Base-by-base conservation (phyloP, 2,888 invertebrate species). In the Ypsolopha scabrella region DNA sequence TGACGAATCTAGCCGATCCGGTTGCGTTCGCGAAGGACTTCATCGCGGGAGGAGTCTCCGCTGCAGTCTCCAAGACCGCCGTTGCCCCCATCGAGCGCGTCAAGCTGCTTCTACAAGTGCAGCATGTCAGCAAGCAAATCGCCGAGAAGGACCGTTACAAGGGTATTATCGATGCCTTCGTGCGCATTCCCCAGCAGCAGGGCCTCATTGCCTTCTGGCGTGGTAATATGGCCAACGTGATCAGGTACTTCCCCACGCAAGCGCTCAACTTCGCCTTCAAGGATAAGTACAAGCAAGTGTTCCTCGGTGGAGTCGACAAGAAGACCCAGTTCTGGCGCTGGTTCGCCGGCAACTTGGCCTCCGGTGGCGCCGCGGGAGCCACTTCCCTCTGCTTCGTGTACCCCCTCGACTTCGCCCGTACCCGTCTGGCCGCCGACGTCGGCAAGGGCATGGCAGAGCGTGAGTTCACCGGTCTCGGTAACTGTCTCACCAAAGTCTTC, bases 21-120 rank as follows among this genome's bases (percentile, higher is more conserved):
- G 88, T 93, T 79, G 90, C 93, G 75, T 96, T 96, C 77, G 71
- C 92, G 63, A 95, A 96, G 87, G 97, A 97, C 88, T 97, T 97
- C 74, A 73, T 94, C 55, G 96, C 96, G 58, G 97, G 97, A 63
- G 97, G 97, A 58, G 88, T 96, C 50, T 94, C 97, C 46, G 97
- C 97, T 38, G 97, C 97, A 44, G 91, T 97, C 59, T 96, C 97
- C 51, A 98, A 98, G 78, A 98, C 97, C 47, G 92, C 94, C 46
- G 96, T 97, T 55, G 97, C 98, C 13, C 97, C 98, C 53, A 97
- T 98, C 70, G 97, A 98, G 87, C 91, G 97, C 72, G 97, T 98
- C 47, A 98, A 98, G 80, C 88, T 98, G 62, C 90, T 98, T 56
- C 89, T 98, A 59, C 98, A 98, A 87, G 97, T 97, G 59, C 97